Evolutionary conservation across 2,888 invertebrate genomes (phyloP), one percentile per base, ranked within the genome.

Genomic region (Melanchra persicariae): DNA sequence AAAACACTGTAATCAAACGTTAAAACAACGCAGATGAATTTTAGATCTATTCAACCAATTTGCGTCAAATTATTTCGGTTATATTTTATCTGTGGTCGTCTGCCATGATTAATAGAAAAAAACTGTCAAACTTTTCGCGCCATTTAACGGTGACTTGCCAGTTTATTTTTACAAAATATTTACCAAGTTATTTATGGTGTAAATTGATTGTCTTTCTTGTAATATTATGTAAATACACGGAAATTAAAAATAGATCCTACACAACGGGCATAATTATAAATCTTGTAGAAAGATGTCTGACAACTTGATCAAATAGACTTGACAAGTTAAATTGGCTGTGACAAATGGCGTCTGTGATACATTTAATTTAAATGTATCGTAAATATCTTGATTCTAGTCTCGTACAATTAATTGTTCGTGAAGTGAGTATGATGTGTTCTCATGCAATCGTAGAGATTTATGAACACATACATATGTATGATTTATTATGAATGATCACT

Each of bases 401-500:
- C 40, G 55, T 52, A 59, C 45, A 66, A 61, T 68, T 69, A 66
- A 70, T 70, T 77, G 63, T 77, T 66, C 45, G 34, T 64, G 45
- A 68, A 65, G 52, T 77, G 58, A 59, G 45, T 66, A 64, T 55
- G 71, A 69, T 58, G 63, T 78, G 40, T 65, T 67, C 67, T 74
- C 74, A 74, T 79, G 76, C 75, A 69, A 81, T 79, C 51, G 30
- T 24, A 55, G 24, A 77, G 70, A 79, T 84, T 68, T 77, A 84
- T 82, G 66, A 34, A 63, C 68, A 62, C 52, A 83, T 84, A 76
- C 71, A 78, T 82, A 82, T 73, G 77, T 74, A 80, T 74, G 69
- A 70, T 83, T 73, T 75, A 58, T 67, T 76, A 73, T 63, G 79
- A 79, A 74, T 83, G 70, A 84, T 85, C 70, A 73, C 76, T 82